Evolutionary conservation across 2,797 vertebrate genomes (phyloP).

Genomic region (Prunella strophiata): DNA sequence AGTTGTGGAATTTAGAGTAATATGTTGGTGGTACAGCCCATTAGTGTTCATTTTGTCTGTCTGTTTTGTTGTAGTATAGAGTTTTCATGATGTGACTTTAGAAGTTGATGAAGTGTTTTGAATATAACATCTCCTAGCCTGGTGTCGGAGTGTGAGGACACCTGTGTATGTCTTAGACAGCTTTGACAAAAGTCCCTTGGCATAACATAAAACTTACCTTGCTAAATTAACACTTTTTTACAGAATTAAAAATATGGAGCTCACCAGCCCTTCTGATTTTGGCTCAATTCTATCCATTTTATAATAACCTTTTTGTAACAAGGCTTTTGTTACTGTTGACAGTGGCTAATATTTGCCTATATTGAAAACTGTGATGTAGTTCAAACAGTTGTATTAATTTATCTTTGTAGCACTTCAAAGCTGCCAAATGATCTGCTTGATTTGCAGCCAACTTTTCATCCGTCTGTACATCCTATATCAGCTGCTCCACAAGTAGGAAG

Average conservation of each 20-base stretch:
- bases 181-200: not conserved
- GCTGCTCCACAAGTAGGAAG: conserved; percentile 86
- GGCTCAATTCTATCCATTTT: not conserved
- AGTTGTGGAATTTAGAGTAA: not conserved
- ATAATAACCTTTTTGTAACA: not conserved
- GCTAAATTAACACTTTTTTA: not conserved
- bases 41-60: not conserved
- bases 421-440: conserved; percentile 93
- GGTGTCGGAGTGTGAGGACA: not conserved
- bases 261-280: not conserved
- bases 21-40: not conserved
- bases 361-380: not conserved
- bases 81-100: not conserved
- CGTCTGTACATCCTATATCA: conserved; percentile 85
- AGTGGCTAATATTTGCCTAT: not conserved
- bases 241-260: not conserved
- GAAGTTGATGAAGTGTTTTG: not conserved
- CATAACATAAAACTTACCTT: not conserved
- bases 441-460: conserved; percentile 92
- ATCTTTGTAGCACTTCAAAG: conserved; percentile 86
- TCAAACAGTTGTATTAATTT: conserved; percentile 66
- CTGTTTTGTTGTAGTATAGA: not conserved
- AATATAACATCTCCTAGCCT: not conserved
- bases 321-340: not conserved
- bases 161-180: not conserved